Evolutionary conservation across 2,113 vertebrate genomes (phyloP).

Genomic region (Tympanuchus pallidicinctus): DNA sequence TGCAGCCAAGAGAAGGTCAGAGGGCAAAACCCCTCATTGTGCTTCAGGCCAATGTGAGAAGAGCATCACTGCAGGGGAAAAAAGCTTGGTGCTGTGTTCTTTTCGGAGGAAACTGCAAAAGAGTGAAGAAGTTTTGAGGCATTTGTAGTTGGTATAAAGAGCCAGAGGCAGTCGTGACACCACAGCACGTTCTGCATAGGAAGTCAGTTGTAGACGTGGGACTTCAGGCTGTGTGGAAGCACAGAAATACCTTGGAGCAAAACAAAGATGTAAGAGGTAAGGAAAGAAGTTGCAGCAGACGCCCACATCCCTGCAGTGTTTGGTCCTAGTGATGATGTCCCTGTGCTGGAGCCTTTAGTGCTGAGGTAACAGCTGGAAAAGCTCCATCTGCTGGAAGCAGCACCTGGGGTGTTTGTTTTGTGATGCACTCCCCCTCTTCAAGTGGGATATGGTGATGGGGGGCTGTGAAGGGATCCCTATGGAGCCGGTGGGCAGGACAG

Average conservation of each 20-base stretch:
- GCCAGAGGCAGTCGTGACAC: neutral
- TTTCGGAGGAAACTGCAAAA: neutral
- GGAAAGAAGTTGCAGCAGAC: neutral
- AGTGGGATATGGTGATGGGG: no score
- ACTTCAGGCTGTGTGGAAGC: neutral
- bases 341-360: neutral
- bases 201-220: neutral
- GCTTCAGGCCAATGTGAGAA: neutral
- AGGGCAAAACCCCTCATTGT: neutral
- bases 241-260: neutral
- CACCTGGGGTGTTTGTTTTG: neutral
- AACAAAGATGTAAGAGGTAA: neutral
- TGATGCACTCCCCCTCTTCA: neutral
- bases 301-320: neutral
- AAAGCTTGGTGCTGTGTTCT: rapidly evolving
- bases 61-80: neutral
- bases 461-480: neutral
- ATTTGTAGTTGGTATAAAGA: neutral
- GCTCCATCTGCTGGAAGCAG: neutral
- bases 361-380: neutral
- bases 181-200: neutral
- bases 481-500: neutral
- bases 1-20: neutral
- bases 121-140: neutral
- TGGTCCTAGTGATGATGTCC: neutral